Base-by-base conservation (phyloP, 1,140 invertebrate species). In the Pseudoatta argentina region DNA sequence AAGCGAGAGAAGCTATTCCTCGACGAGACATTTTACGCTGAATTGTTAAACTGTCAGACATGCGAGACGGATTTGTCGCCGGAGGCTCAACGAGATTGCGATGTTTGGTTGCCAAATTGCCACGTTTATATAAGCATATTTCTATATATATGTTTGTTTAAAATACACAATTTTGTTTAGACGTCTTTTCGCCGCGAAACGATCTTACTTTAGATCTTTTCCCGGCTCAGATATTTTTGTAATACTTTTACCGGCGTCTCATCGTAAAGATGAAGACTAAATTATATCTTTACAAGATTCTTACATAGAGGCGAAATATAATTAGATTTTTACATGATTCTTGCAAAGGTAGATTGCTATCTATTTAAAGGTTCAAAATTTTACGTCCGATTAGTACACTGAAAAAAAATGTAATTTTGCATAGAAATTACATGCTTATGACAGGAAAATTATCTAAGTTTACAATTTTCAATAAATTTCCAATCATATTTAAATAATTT, bases 121-220 rank as follows among this genome's bases (percentile, higher is more conserved):
- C 24, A n/a, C 55, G 79, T 73, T 83, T 73, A 73, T 30, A 59
- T 73, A 83, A 83, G 67, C 39, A 12, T 57, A 61, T 34, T 83
- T 63, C 55, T 61, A 83, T 59, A 48, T 2, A n/a, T 18, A 18
- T 24, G 39, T 30, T 34, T 75, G 55, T 63, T 61, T 24, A 34
- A 63, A 83, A 63, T 75, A 53, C n/a, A 55, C 69, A n/a, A 61
- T 48, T 21, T 51, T 83, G 67, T 75, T 83, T 75, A 61, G n/a
- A n/a, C 8, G 14, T 30, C 18, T 30, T 51, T 75, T 48, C n/a
- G 14, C 14, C n/a, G 55, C 24, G 24, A 14, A 57, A 79, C 48
- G 14, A 78, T 61, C 55, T 82, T 18, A 61, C 53, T 75, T 61
- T n/a, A 61, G 55, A 63, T 73, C 24, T 83, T 34, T 83, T 75